Evolutionary conservation across 2,797 vertebrate species (phyloP).

Genomic region (Hypotaenidia philippensis): DNA sequence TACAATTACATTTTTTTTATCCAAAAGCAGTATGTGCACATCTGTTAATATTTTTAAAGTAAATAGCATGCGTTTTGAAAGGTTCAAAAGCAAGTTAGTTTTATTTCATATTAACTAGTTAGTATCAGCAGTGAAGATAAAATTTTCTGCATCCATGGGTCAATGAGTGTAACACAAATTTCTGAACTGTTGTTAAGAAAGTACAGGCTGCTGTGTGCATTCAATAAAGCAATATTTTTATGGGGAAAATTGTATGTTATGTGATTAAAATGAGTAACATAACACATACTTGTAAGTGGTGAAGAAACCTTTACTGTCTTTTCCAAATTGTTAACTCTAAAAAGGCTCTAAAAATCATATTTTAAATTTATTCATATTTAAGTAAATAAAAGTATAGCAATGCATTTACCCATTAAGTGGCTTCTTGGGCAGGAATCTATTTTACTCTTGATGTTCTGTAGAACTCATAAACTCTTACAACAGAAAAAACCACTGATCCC

Average conservation of each 20-base stretch:
- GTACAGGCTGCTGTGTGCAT: background rate
- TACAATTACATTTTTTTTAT: background rate
- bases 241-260: background rate
- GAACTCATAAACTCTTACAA: background rate
- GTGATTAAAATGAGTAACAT: background rate
- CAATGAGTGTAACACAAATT: background rate
- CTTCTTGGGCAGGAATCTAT: background rate
- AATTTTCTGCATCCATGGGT: background rate
- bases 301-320: background rate
- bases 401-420: background rate
- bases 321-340: background rate
- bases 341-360: accelerated
- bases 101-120: background rate
- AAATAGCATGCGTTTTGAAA: background rate
- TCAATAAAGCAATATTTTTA: background rate
- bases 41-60: background rate
- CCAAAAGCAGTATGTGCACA: background rate
- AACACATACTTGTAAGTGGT: background rate
- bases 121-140: background rate
- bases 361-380: background rate
- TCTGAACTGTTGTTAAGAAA: background rate
- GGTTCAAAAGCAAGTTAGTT: background rate
- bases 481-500: background rate
- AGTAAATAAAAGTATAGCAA: background rate
- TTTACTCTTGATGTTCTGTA: background rate